Percentiles rank a stretch among this genome's conserved stretches.
phyloP scores from a whole-genome alignment of 1,140 invertebrate species.

The Eubasilissa regina region DNA sequence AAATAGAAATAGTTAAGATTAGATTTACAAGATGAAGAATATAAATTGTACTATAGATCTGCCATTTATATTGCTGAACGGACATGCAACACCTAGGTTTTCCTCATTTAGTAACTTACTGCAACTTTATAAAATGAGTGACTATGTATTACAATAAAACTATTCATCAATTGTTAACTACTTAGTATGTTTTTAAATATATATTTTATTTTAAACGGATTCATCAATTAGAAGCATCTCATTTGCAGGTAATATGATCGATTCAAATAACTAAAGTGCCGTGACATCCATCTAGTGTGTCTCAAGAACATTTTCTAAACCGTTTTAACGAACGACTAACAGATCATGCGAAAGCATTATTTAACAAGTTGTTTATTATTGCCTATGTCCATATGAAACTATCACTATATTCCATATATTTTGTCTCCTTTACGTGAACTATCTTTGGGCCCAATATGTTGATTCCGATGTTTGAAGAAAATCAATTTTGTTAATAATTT shows the following conservation, averaged over 20 bases:
- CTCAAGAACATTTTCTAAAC: background rate
- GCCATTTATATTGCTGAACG: too few species aligned
- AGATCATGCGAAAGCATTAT: constrained; percentile 37
- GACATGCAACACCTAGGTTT: too few species aligned
- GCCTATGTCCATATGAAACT: constrained; percentile 6
- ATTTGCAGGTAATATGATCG: background rate
- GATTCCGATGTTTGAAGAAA: background rate
- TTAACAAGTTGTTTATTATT: constrained; percentile 5
- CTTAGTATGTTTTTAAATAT: too few species aligned
- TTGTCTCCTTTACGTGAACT: constrained; percentile 35
- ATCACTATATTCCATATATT: background rate
- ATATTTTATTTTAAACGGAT: too few species aligned
- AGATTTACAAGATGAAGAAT: constrained; percentile 21
- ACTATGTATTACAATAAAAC: too few species aligned
- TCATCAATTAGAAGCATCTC: too few species aligned
- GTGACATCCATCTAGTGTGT: background rate
- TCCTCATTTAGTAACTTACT: too few species aligned
- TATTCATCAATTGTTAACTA: too few species aligned
- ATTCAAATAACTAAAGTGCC: constrained; percentile 18
- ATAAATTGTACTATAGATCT: too few species aligned
- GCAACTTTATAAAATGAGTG: too few species aligned
- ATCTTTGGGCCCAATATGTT: background rate
- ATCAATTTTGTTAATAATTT: constrained; percentile 13
- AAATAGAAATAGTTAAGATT: constrained; percentile 24
- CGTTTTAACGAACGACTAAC: too few species aligned